These are phyloP conservation scores for Enteromius thamalakanensis DNA, from an alignment of 2,797 vertebrate genomes.

Conservation along the genomic window DNA sequence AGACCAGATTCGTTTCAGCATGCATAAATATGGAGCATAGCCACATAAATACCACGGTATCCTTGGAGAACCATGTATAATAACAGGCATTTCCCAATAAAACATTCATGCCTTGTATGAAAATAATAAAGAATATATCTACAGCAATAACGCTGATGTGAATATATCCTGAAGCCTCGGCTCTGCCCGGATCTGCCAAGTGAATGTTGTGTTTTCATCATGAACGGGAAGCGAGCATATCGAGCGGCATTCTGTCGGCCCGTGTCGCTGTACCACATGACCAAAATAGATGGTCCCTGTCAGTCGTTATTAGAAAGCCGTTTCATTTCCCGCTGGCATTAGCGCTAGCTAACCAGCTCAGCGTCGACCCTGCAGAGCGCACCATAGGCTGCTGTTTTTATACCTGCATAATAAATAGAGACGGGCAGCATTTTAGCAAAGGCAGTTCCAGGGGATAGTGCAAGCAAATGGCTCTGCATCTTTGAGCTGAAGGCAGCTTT, in stretches of 20 bases:
- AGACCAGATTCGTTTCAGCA: slow-evolving; percentile 7
- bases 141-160: slow-evolving; percentile 36
- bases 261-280: slow-evolving; percentile 70
- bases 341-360: slow-evolving; percentile 60
- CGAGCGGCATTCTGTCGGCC: slow-evolving; percentile 59
- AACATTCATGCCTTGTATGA: slow-evolving; percentile 48
- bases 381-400: slow-evolving; percentile 58
- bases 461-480: slow-evolving; percentile 56
- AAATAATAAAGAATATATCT: slow-evolving; percentile 47
- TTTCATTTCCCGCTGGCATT: slow-evolving; percentile 74
- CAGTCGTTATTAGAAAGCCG: slow-evolving; percentile 75
- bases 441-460: slow-evolving; percentile 58
- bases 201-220: slow-evolving; percentile 32
- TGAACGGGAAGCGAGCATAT: slow-evolving; percentile 54
- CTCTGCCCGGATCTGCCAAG: slow-evolving; percentile 18
- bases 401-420: slow-evolving; percentile 66
- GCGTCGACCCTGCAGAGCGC: slow-evolving; percentile 41
- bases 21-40: slow-evolving; percentile 27
- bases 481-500: background rate
- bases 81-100: slow-evolving; percentile 44
- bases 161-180: slow-evolving; percentile 26
- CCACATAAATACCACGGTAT: slow-evolving; percentile 1
- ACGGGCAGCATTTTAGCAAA: slow-evolving; percentile 61
- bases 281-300: slow-evolving; percentile 75
- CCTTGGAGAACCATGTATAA: slow-evolving; percentile 32